Percentiles rank a stretch among this genome's conserved stretches.
Evolutionary conservation across 2,888 invertebrate species (phyloP).

Genomic region (Agrotis exclamationis): DNA sequence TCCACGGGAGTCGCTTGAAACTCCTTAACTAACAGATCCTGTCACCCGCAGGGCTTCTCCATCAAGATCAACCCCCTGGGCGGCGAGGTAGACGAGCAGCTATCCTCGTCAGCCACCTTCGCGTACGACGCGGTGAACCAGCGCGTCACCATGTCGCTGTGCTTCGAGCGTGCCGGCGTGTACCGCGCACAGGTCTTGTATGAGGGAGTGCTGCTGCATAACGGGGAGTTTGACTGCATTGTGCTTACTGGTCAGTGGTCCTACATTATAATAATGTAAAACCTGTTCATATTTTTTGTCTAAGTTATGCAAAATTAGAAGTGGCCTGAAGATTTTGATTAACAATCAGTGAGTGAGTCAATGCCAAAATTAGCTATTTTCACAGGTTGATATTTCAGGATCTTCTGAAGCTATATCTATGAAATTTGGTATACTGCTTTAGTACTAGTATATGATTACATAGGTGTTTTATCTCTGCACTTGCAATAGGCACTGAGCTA

Average conservation of each 20-base stretch:
- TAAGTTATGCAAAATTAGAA: too few relatives aligned
- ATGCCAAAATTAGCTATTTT: too few relatives aligned
- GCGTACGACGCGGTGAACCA: conserved; percentile 95
- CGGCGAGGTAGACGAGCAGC: conserved; percentile 88
- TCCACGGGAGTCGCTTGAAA: background rate
- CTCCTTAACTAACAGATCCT: background rate
- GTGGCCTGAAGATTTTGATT: too few relatives aligned
- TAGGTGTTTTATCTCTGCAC: too few relatives aligned
- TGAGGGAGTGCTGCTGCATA: conserved; percentile 94
- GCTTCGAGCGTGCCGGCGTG: conserved; percentile 95
- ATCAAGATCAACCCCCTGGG: conserved; percentile 92
- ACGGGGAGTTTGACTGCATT: conserved; percentile 98
- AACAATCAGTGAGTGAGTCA: too few relatives aligned
- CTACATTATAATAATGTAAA: too few relatives aligned
- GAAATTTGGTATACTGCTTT: too few relatives aligned
- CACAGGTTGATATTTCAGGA: too few relatives aligned
- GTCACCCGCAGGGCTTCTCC: conserved; percentile 90
- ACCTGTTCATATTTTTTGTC: too few relatives aligned
- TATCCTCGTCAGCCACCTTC: conserved; percentile 91
- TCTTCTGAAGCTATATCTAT: too few relatives aligned
- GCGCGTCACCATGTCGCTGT: conserved; percentile 94
- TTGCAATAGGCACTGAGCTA: too few relatives aligned
- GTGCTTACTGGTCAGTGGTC: conserved; percentile 94
- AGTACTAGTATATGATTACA: too few relatives aligned
- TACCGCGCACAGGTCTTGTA: conserved; percentile 95